These are phyloP conservation scores for Philopotamus ludificatus DNA, from an alignment of 1,140 invertebrate genomes.

Conservation along the genomic window DNA sequence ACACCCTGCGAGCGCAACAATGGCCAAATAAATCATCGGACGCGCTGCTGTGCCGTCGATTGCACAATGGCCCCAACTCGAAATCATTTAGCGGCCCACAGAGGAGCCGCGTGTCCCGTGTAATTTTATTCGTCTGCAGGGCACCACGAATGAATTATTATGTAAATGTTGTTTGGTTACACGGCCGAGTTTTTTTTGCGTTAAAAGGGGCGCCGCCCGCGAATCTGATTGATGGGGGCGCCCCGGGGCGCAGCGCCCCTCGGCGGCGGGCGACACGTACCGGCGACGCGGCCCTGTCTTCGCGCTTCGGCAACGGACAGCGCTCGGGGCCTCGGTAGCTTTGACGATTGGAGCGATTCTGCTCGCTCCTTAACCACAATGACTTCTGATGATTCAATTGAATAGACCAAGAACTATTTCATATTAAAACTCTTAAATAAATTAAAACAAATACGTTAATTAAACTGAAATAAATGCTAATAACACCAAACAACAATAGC, in stretches of 20 bases:
- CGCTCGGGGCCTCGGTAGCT: too few species aligned
- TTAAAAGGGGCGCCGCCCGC: slow-evolving; percentile 8
- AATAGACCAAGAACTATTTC: too few species aligned
- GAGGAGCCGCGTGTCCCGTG: neutral
- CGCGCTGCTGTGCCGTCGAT: neutral
- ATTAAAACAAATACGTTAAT: too few species aligned
- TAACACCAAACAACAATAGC: too few species aligned
- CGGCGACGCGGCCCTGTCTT: too few species aligned
- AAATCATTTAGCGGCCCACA: neutral
- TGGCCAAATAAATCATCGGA: slow-evolving; percentile 2
- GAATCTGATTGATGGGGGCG: slow-evolving; percentile 31
- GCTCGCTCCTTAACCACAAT: too few species aligned
- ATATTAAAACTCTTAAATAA: too few species aligned
- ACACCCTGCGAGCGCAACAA: neutral
- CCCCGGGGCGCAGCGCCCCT: slow-evolving; percentile 25
- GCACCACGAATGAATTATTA: slow-evolving; percentile 37
- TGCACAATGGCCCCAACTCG: neutral
- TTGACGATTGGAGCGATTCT: too few species aligned
- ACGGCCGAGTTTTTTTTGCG: slow-evolving; percentile 14
- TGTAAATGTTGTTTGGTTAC: slow-evolving; percentile 35
- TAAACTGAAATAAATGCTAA: too few species aligned
- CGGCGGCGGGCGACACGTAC: neutral
- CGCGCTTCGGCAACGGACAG: too few species aligned
- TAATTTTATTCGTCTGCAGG: slow-evolving; percentile 21
- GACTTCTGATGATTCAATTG: too few species aligned